These are phyloP conservation scores for Cephus cinctus DNA, from an alignment of 1,140 invertebrate species.

Conservation along the genomic window DNA sequence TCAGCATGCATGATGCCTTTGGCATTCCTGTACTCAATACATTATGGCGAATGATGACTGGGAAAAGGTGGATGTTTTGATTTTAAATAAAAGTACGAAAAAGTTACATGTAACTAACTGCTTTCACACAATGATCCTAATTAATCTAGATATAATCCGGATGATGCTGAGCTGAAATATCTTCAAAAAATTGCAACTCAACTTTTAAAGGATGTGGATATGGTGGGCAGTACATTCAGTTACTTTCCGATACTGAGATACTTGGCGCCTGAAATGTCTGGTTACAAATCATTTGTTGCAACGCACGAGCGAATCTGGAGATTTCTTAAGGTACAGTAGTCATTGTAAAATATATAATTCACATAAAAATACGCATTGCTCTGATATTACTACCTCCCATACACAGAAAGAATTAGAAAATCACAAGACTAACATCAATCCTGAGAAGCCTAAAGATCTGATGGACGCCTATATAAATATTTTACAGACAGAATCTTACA, in stretches of 20 bases:
- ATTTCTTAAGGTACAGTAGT: constrained; percentile 63
- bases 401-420: constrained; percentile 67
- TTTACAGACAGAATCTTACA: constrained; percentile 53
- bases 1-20: constrained; percentile 71
- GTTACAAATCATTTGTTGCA: constrained; percentile 71
- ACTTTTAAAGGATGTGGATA: constrained; percentile 71
- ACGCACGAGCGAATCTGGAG: constrained; percentile 70
- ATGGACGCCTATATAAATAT: constrained; percentile 82
- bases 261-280: constrained; percentile 72
- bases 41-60: constrained; percentile 85
- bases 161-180: constrained; percentile 66
- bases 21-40: constrained; percentile 79
- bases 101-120: too few species aligned
- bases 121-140: background rate
- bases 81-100: background rate
- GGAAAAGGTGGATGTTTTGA: constrained; percentile 56
- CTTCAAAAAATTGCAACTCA: constrained; percentile 70
- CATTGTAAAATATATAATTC: background rate
- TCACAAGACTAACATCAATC: constrained; percentile 69
- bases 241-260: constrained; percentile 76
- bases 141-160: constrained; percentile 59
- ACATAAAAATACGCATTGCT: too few species aligned
- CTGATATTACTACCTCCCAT: too few species aligned
- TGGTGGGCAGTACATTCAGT: constrained; percentile 74
- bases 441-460: constrained; percentile 70